Conservation (phyloP, 2,888 invertebrate species). For the Polymixis flavicincta region DNA sequence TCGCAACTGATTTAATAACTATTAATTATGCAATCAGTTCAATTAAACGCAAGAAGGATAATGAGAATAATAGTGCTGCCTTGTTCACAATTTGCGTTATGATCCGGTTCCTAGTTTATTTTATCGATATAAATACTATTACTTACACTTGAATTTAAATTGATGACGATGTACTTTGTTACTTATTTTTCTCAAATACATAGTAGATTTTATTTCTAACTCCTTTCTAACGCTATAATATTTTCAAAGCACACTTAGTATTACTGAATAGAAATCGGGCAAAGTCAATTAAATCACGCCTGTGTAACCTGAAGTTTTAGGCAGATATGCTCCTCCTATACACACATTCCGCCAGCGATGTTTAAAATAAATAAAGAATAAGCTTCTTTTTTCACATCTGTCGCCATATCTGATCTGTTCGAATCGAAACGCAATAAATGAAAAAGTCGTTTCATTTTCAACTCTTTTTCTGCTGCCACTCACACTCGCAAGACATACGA, state of each 20-base stretch:
- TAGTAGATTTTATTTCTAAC: not conserved
- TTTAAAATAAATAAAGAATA: not conserved
- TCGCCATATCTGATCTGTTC: constrained; percentile 32
- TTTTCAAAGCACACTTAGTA: not conserved
- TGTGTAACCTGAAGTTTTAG: not conserved
- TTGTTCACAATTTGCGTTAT: constrained; percentile 4
- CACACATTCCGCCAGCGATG: not conserved
- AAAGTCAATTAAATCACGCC: not conserved
- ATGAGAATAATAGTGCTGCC: constrained; percentile 25
- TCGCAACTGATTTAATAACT: constrained; percentile 28
- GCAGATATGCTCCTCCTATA: not conserved
- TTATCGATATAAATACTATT: not conserved
- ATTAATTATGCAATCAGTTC: constrained; percentile 53
- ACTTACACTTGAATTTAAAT: not conserved
- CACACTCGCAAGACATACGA: constrained; percentile 47
- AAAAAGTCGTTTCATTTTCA: no score
- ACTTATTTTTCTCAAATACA: not conserved
- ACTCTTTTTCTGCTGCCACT: constrained; percentile 54
- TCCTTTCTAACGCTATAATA: not conserved
- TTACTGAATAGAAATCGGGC: no score
- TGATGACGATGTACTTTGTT: not conserved
- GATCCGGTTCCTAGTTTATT: not conserved
- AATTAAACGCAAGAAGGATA: constrained; percentile 52
- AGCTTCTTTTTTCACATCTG: constrained; percentile 18
- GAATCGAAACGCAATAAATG: constrained; percentile 41